Evolutionary conservation across 2,113 vertebrate genomes (phyloP).

Genomic region (Pteronura brasiliensis): DNA sequence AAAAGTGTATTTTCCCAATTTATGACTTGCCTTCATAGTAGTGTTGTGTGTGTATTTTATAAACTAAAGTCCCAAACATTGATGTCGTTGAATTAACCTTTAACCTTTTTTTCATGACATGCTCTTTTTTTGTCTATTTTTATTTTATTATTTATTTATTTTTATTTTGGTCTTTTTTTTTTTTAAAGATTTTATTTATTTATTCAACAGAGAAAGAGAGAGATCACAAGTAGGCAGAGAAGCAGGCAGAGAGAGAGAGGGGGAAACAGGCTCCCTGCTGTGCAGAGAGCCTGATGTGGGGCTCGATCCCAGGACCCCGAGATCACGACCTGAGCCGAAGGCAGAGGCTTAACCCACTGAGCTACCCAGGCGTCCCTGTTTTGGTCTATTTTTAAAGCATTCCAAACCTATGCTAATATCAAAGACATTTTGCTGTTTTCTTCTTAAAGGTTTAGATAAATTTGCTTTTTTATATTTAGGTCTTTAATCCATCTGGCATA

Average conservation of each 20-base stretch:
- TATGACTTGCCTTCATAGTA: neutral
- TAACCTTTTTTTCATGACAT: neutral
- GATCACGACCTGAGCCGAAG: too few relatives aligned
- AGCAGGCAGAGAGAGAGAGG: too few relatives aligned
- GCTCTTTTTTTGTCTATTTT: neutral
- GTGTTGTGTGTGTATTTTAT: neutral
- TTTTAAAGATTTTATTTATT: too few relatives aligned
- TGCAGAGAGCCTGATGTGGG: too few relatives aligned
- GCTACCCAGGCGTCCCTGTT: too few relatives aligned
- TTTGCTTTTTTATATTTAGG: neutral
- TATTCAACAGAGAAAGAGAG: too few relatives aligned
- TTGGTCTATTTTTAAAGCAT: neutral
- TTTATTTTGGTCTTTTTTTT: neutral
- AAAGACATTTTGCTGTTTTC: conserved; percentile 14
- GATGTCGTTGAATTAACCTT: neutral
- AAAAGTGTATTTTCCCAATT: neutral
- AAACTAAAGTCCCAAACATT: neutral
- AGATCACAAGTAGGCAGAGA: too few relatives aligned
- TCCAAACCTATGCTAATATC: neutral
- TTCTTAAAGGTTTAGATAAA: neutral
- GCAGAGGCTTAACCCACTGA: too few relatives aligned
- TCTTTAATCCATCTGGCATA: neutral
- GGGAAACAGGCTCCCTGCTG: too few relatives aligned
- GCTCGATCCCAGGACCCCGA: too few relatives aligned
- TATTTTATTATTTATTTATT: neutral